Percentiles rank a stretch among this genome's conserved stretches.
phyloP scores from a whole-genome alignment of 2,888 invertebrate genomes.

The Drosophila sordidapex region DNA sequence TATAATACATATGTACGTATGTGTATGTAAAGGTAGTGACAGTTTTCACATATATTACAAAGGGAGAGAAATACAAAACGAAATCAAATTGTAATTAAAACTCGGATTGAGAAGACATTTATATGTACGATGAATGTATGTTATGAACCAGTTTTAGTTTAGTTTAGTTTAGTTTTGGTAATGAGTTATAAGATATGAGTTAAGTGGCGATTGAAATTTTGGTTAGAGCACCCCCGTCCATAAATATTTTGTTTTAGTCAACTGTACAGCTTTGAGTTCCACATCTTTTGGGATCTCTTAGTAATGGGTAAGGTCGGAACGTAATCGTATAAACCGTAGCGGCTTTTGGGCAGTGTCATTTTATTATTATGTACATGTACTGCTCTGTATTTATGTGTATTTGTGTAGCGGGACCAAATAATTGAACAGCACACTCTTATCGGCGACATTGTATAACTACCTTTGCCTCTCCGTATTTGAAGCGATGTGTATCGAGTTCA shows the following conservation, averaged over 20 bases:
- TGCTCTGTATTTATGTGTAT: constrained; percentile 44
- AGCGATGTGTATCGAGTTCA: constrained; percentile 71
- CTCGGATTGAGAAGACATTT: constrained; percentile 25
- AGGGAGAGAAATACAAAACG: constrained; percentile 58
- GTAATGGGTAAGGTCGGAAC: constrained; percentile 61
- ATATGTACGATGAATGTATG: background rate
- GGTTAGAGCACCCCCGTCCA: constrained; percentile 59
- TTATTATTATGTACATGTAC: constrained; percentile 38
- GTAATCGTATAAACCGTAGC: constrained; percentile 66
- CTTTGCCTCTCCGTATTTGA: constrained; percentile 78
- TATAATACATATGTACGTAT: constrained; percentile 48
- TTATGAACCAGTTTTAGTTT: constrained; percentile 21
- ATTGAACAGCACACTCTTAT: constrained; percentile 46
- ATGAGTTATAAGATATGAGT: constrained; percentile 26
- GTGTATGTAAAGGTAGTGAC: constrained; percentile 46
- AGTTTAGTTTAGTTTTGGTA: background rate
- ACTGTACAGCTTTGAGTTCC: constrained; percentile 68
- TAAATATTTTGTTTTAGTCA: constrained; percentile 63
- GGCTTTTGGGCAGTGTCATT: constrained; percentile 29
- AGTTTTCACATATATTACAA: constrained; percentile 53
- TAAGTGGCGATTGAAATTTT: constrained; percentile 28
- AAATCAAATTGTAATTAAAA: constrained; percentile 44
- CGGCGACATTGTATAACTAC: constrained; percentile 69
- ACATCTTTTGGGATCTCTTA: constrained; percentile 47
- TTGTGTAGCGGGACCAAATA: constrained; percentile 75